Evolutionary conservation across 2,888 invertebrate species (phyloP), one percentile per base, ranked within the genome.

Genomic region (Agrilus biguttatus): DNA sequence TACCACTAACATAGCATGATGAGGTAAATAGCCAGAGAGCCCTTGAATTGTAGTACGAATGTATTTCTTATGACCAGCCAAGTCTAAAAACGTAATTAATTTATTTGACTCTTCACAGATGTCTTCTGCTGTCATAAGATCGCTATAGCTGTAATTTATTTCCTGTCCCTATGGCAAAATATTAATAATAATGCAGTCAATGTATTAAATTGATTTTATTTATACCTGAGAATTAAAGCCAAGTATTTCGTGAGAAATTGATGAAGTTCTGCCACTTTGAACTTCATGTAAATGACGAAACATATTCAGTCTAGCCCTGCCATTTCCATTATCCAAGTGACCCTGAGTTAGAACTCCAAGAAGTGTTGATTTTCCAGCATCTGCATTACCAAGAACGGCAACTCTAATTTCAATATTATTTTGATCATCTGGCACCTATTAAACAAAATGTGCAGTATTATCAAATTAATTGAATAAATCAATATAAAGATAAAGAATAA

Each of bases 361-460:
- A 32, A 97, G 72, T 0, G 96, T 97, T 6, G 93, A 93, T 63
- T 97, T 97, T n/a, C 96, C 96, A 2, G 90, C 91, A 67, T 95
- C 93, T 51, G 91, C 91, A 52, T 89, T 89, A 0, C 97, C 97
- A 62, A 95, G 76, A 32, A 97, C 93, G 0, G 95, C 95, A 5
- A 93, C 80, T 42, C 93, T 71, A 36, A 97, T 71, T 62, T 97
- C 96, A 40, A 92, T 82, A 43, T 82, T 87, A 55, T 87, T 85
- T 56, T 87, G 84, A 49, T 88, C 83, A 55, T 90, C 90, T 0
- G 87, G 85, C 47, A 83, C 83, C 73, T 91, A 42, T 21, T 44
- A 48, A n/a, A 43, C 34, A 14, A 28, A 19, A 38, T 32, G 38
- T 42, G 28, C 33, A 36, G 23, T 42, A 28, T 14, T 17, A 38